Conservation (phyloP, 2,113 vertebrate species). For the Corythornis vintsioides region DNA sequence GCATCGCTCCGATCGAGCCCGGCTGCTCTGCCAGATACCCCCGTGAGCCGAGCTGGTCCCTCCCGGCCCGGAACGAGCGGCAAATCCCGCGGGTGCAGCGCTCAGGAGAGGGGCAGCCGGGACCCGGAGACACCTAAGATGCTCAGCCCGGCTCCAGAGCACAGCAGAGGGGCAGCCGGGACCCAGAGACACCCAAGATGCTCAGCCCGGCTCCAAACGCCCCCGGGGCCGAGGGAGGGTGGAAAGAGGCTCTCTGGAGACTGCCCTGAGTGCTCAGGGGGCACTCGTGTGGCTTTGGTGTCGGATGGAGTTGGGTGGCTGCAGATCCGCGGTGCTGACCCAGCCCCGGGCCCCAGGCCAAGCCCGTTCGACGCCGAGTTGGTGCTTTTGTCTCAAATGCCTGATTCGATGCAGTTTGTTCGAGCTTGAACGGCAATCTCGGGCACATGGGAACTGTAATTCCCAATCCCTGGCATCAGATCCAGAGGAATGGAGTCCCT, state of each 20-base stretch:
- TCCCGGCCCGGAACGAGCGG: accelerated
- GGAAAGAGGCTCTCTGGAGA: neutral
- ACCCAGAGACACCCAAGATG: neutral
- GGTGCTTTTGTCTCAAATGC: neutral
- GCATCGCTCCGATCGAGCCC: neutral
- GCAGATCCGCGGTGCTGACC: accelerated
- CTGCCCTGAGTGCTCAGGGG: accelerated
- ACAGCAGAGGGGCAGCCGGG: neutral
- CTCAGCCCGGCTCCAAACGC: neutral
- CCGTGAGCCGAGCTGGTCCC: neutral
- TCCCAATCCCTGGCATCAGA: neutral
- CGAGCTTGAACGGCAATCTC: accelerated
- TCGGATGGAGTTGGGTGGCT: neutral
- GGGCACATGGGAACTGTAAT: neutral
- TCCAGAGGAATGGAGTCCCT: neutral
- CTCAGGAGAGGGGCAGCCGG: neutral
- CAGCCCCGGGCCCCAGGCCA: neutral
- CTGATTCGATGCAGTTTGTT: neutral
- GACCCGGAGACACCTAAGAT: neutral
- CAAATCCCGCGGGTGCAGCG: accelerated
- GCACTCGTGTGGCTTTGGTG: accelerated
- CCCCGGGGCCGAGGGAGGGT: neutral
- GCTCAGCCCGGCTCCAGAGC: neutral
- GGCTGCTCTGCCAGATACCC: neutral
- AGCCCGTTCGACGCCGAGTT: accelerated